Evolutionary conservation across 2,797 vertebrate genomes (phyloP).

Genomic region (Anolis apletophallus): DNA sequence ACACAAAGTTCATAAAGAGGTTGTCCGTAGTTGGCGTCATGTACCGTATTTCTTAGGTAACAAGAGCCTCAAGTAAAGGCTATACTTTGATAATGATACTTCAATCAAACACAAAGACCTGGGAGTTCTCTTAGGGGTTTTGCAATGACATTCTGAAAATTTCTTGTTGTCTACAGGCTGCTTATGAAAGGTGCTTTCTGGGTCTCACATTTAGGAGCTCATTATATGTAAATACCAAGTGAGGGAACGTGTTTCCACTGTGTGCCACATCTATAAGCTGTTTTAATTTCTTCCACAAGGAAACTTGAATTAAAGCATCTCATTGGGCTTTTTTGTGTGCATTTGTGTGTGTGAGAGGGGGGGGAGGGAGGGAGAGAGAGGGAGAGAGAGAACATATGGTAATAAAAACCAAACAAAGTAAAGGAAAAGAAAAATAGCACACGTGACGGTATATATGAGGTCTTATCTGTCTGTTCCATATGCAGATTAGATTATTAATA

Average conservation of each 20-base stretch:
- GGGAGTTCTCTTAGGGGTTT: not conserved
- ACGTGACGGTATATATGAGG: slow-evolving; percentile 31
- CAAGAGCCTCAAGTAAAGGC: no score
- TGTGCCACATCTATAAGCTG: not conserved
- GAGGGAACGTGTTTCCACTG: not conserved
- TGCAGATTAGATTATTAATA: slow-evolving; percentile 50
- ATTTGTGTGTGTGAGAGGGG: not conserved
- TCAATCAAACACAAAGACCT: no score
- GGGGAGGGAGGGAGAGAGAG: slow-evolving; percentile 3
- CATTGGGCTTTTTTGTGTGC: not conserved
- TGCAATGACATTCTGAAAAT: not conserved
- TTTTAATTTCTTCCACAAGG: slow-evolving; percentile 15
- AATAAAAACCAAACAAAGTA: not conserved
- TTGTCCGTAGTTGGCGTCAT: no score
- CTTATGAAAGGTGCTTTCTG: not conserved
- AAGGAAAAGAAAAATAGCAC: not conserved
- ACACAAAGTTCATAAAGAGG: no score
- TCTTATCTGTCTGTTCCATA: slow-evolving; percentile 29
- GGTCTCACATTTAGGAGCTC: not conserved
- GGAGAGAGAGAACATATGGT: not conserved
- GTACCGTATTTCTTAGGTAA: no score
- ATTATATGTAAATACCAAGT: slow-evolving; percentile 11
- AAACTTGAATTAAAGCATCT: slow-evolving; percentile 4
- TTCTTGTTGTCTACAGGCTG: not conserved
- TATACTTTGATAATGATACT: no score